These are phyloP conservation scores for Coregonus ussuriensis DNA, from an alignment of 2,797 vertebrate species.

Conservation along the genomic window DNA sequence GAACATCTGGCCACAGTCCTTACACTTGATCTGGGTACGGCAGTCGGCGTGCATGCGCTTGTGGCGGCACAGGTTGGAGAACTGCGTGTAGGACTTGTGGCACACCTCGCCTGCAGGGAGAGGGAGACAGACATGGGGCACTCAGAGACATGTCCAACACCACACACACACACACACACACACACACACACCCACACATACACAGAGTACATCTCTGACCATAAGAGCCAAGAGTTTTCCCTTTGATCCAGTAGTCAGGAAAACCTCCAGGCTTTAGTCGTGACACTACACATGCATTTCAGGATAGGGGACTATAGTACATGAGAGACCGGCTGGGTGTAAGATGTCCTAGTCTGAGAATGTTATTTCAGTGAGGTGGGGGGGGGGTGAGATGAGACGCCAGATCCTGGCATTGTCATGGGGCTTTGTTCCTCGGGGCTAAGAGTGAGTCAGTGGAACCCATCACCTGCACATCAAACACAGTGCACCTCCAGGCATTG, in stretches of 20 bases:
- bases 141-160: slow-evolving; percentile 36
- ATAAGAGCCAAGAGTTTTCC: neutral
- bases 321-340: neutral
- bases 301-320: neutral
- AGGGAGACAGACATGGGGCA: slow-evolving; percentile 53
- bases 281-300: neutral
- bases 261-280: neutral
- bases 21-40: slow-evolving; percentile 99
- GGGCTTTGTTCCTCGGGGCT: slow-evolving; percentile 47
- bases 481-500: slow-evolving; percentile 52
- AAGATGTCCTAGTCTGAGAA: slow-evolving; percentile 45
- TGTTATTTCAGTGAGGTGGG: slow-evolving; percentile 46
- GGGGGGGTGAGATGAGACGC: slow-evolving; percentile 53
- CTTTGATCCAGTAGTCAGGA: neutral
- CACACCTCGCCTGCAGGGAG: slow-evolving; percentile 93
- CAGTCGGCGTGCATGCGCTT: slow-evolving; percentile 99
- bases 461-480: slow-evolving; percentile 94
- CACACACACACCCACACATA: slow-evolving; percentile 7
- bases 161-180: slow-evolving; percentile 16
- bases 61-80: slow-evolving; percentile 99
- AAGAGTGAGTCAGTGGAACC: slow-evolving; percentile 76
- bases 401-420: slow-evolving; percentile 73
- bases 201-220: neutral
- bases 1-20: slow-evolving; percentile 99
- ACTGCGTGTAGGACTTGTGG: slow-evolving; percentile 99